Evolutionary conservation across 2,888 invertebrate genomes (phyloP).

Genomic region (Thera britannica): DNA sequence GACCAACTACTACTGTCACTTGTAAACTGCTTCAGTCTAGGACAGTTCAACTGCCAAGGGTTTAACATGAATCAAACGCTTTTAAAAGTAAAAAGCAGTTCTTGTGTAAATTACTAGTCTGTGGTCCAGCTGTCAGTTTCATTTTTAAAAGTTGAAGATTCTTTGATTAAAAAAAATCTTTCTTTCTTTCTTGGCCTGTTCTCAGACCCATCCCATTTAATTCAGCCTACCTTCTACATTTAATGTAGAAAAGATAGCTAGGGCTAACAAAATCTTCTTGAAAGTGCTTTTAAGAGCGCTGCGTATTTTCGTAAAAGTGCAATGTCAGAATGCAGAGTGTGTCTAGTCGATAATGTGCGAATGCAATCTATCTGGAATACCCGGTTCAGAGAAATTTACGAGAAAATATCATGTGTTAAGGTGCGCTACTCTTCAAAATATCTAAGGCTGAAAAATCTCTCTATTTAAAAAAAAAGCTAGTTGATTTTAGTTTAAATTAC

Average conservation of each 20-base stretch:
- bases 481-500: too few species aligned
- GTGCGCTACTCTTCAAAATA: background rate
- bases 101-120: background rate
- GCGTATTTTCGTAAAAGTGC: background rate
- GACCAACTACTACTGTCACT: too few species aligned
- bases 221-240: too few species aligned
- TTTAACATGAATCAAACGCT: too few species aligned
- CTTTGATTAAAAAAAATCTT: background rate
- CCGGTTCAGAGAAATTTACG: slow-evolving; percentile 17
- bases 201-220: background rate
- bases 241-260: too few species aligned
- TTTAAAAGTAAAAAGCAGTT: too few species aligned
- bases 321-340: slow-evolving; percentile 20
- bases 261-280: too few species aligned
- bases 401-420: slow-evolving; percentile 16
- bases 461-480: too few species aligned
- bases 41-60: too few species aligned
- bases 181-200: background rate
- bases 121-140: background rate
- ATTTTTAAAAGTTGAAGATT: background rate
- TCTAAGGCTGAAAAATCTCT: too few species aligned
- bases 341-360: slow-evolving; percentile 13
- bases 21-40: too few species aligned
- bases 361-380: slow-evolving; percentile 17
- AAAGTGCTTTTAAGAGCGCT: background rate